A percentile compares a stretch with the other conserved stretches of the same genome.
Evolutionary conservation across 1,140 invertebrate genomes (phyloP).

Genomic region (Heliconius eleuchia): DNA sequence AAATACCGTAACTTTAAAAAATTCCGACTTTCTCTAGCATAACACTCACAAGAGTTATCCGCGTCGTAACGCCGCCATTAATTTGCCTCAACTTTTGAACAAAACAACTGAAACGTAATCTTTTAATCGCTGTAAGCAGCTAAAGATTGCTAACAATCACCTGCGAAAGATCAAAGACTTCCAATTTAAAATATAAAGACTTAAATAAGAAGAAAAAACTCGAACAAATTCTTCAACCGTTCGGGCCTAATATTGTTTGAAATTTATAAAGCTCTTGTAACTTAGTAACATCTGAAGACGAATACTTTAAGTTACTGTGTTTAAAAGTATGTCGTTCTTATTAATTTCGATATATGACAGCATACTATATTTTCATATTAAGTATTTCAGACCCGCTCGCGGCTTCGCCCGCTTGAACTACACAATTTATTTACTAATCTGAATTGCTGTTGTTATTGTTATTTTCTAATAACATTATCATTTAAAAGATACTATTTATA

Average conservation of each 20-base stretch:
- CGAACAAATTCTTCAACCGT: background rate
- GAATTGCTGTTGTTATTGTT: too few species aligned
- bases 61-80: constrained; percentile 17
- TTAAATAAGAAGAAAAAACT: constrained; percentile 2
- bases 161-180: constrained; percentile 25
- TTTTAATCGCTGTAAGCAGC: constrained; percentile 29
- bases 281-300: background rate
- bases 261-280: constrained; percentile 3
- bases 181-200: constrained; percentile 5
- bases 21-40: background rate
- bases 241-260: constrained; percentile 5
- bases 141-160: constrained; percentile 20
- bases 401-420: too few species aligned
- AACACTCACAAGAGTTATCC: background rate
- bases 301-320: too few species aligned
- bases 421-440: too few species aligned
- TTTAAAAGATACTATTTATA: too few species aligned
- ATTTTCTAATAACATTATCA: too few species aligned
- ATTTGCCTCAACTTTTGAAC: constrained; percentile 31
- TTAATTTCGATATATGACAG: too few species aligned
- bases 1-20: background rate
- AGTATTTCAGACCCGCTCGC: too few species aligned
- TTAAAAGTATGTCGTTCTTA: too few species aligned
- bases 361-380: too few species aligned
- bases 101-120: constrained; percentile 34